Conservation (phyloP, 2,113 vertebrate species). For the Petaurus breviceps region DNA sequence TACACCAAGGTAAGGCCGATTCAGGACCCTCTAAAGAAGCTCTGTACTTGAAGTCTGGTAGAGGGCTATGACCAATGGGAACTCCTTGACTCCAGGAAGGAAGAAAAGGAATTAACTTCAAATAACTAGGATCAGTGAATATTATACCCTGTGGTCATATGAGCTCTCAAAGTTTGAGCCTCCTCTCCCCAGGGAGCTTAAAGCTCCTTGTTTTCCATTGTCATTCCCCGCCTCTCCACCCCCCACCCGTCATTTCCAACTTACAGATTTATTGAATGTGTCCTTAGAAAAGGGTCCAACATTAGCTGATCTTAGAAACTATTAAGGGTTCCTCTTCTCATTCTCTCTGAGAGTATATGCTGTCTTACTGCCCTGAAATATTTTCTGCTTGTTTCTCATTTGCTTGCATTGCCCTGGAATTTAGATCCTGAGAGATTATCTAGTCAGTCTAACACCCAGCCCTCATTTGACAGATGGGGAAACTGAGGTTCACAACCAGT, state of each 20-base stretch:
- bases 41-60: too few relatives aligned
- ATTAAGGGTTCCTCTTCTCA: not conserved
- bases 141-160: too few relatives aligned
- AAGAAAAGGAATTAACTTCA: too few relatives aligned
- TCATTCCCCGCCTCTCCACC: too few relatives aligned
- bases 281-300: not conserved
- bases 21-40: too few relatives aligned
- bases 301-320: not conserved
- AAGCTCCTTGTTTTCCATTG: not conserved
- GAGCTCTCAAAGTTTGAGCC: too few relatives aligned
- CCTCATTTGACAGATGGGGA: not conserved
- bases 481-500: not conserved
- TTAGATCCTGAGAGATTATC: not conserved
- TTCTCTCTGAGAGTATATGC: not conserved
- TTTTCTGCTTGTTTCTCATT: not conserved
- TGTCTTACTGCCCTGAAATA: not conserved
- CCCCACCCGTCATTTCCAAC: not conserved
- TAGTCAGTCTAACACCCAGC: not conserved
- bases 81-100: too few relatives aligned
- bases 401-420: not conserved
- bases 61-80: too few relatives aligned
- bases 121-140: too few relatives aligned
- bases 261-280: not conserved
- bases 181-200: too few relatives aligned
- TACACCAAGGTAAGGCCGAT: not conserved